Evolutionary conservation across 2,113 vertebrate genomes (phyloP), one percentile per base, ranked within the genome.

Genomic region (Narcine bancroftii): DNA sequence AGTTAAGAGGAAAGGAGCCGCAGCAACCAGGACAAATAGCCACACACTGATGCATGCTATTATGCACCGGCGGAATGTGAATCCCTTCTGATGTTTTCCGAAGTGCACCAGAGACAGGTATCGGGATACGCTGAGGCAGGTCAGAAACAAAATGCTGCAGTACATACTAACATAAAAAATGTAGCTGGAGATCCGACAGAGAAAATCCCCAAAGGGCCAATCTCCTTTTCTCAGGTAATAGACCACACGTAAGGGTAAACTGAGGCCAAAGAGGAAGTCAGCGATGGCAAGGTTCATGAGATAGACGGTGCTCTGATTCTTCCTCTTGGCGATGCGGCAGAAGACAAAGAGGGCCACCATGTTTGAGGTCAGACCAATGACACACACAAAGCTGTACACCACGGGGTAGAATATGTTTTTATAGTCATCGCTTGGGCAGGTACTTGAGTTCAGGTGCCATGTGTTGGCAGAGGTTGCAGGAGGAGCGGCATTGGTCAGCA

Each of bases 91-190:
- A 24, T 92, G 73, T 17, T 65, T 92, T 3, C 92, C 1, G 11
- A 76, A 56, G 21, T 92, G 92, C 0, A 72, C 92, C 1, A 93
- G 66, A 36, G 93, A 92, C 89, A 94, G 69, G 75, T 93, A 94
- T 15, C 93, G 93, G 21, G 93, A 94, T 11, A 93, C 10, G n/a
- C 93, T 93, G 9, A 94, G 79, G 13, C 93, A 92, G 3, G 93
- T 93, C 63, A 94, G 92, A 89, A 94, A 94, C 39, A 93, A 92
- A 71, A 94, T 94, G 66, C 93, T 93, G 92, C 93, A 93, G 92
- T 93, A 94, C 93, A 94, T 94, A 92, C 93, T 93, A 45, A 93
- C 92, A 63, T 94, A 94, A 85, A 94, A 94, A 3, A 93, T 39
- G 92, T 92, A 93, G 81, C 92, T 92, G 60, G 93, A 93, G 81